Evolutionary conservation across 2,113 vertebrate species (phyloP).

Genomic region (Forbesichthys papilliferus): DNA sequence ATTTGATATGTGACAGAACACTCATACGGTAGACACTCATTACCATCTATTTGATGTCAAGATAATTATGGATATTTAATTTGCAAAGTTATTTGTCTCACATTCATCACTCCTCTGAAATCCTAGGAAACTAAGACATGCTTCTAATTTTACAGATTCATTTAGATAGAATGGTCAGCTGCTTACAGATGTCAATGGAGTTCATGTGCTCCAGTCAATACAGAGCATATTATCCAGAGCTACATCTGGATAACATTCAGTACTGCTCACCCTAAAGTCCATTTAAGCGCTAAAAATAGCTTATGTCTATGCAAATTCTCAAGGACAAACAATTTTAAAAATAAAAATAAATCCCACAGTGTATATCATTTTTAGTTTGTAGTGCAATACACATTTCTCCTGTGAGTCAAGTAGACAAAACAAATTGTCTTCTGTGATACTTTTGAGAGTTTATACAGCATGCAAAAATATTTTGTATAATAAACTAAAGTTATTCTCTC

Average conservation of each 20-base stretch:
- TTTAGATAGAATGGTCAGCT: constrained; percentile 71
- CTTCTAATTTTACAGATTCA: constrained; percentile 55
- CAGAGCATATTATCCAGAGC: constrained; percentile 33
- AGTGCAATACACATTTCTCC: too few relatives aligned
- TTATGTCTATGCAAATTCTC: constrained; percentile 4
- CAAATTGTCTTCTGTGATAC: not conserved
- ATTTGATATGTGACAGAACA: constrained; percentile 22
- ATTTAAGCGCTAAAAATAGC: constrained; percentile 35
- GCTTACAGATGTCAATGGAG: constrained; percentile 48
- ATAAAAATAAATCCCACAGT: constrained; percentile 2
- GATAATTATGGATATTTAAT: constrained; percentile 51
- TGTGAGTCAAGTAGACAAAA: not conserved
- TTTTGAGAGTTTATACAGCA: constrained; percentile 7
- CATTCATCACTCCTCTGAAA: constrained; percentile 55
- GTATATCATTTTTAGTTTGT: not conserved
- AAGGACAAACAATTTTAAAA: constrained; percentile 6
- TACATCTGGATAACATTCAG: constrained; percentile 17
- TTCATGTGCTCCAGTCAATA: constrained; percentile 57
- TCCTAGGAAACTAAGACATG: constrained; percentile 43
- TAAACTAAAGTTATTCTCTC: too few relatives aligned
- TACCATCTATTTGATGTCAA: constrained; percentile 45
- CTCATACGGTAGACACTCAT: constrained; percentile 29
- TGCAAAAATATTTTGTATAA: not conserved
- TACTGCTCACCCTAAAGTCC: constrained; percentile 21
- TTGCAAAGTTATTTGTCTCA: constrained; percentile 44